Evolutionary conservation across 2,888 invertebrate genomes (phyloP), one percentile per base, ranked within the genome.

Genomic region (Torymus tubicola): DNA sequence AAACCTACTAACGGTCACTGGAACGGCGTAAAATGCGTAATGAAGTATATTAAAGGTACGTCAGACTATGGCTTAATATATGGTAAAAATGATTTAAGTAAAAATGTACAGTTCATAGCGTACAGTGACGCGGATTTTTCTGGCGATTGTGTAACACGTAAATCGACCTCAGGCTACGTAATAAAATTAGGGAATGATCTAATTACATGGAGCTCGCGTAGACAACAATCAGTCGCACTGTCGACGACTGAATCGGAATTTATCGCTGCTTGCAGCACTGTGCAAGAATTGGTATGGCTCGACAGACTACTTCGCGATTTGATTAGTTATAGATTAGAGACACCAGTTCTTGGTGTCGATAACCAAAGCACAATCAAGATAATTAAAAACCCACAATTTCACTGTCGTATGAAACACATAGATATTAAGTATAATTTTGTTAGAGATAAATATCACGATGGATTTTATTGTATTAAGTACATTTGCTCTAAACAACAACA

Each of bases 141-240:
- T n/a, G 60, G 3, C 2, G 71, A 71, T n/a, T 10, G 12, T 60
- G 50, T 42, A n/a, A 14, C 31, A 2, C 24, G 71, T 1, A 58
- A 71, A 31, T 71, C 71, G 16, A 71, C 71, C 8, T 71, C 71
- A 12, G 71, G 71, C 31, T 71, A 42, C 42, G 5, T 71, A 13
- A 71, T 71, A 60, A 71, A 71, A 71, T 60, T 71, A 60, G 58
- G 71, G 0, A 71, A 71, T 10, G 71, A 71, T 24, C n/a, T 71
- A 24, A 60, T 71, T 60, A 12, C 71, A 4, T 71, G 71, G 71
- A 60, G 42, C 16, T 71, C 71, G 4, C 58, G 50, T 4, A 60
- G 60, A 71, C 71, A 71, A 69, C 2, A 16, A 55, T 16, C 13
- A 53, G 8, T 53, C 55, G 21, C 21, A 21, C 21, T 21, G 21